These are phyloP conservation scores for Pygoscelis adeliae DNA, from an alignment of 2,113 vertebrate genomes.

Conservation along the genomic window DNA sequence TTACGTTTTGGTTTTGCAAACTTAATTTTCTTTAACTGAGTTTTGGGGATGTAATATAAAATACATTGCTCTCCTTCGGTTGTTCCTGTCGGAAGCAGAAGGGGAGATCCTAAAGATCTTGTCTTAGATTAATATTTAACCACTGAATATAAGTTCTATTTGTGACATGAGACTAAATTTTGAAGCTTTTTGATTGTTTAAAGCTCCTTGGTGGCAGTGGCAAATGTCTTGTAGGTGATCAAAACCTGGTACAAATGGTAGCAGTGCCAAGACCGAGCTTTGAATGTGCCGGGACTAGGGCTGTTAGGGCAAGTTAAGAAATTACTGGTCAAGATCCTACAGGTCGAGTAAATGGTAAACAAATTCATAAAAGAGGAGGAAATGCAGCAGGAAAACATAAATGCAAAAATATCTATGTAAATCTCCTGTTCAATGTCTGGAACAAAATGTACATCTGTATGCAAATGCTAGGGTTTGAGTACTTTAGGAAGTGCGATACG, in stretches of 20 bases:
- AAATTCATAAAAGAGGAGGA: background rate
- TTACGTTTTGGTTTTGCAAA: background rate
- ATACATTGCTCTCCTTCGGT: background rate
- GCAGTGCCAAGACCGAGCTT: background rate
- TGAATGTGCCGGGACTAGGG: background rate
- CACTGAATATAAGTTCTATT: background rate
- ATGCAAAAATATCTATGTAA: background rate
- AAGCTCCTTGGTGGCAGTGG: constrained; percentile 37
- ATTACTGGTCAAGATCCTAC: background rate
- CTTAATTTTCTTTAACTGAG: background rate
- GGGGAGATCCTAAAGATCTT: background rate
- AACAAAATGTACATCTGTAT: constrained; percentile 15
- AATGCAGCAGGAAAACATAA: background rate
- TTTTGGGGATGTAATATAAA: background rate
- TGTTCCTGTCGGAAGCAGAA: background rate
- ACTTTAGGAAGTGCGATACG: background rate
- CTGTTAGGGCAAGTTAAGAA: background rate
- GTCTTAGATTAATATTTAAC: background rate
- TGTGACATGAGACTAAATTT: constrained; percentile 31
- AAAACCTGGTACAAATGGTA: background rate
- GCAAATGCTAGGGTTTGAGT: constrained; percentile 9
- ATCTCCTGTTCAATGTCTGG: background rate
- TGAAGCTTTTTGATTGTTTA: constrained; percentile 20
- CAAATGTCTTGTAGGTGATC: constrained; percentile 14
- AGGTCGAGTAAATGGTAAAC: background rate